Evolutionary conservation across 2,888 invertebrate genomes (phyloP).

Genomic region (Sepiola atlantica): DNA sequence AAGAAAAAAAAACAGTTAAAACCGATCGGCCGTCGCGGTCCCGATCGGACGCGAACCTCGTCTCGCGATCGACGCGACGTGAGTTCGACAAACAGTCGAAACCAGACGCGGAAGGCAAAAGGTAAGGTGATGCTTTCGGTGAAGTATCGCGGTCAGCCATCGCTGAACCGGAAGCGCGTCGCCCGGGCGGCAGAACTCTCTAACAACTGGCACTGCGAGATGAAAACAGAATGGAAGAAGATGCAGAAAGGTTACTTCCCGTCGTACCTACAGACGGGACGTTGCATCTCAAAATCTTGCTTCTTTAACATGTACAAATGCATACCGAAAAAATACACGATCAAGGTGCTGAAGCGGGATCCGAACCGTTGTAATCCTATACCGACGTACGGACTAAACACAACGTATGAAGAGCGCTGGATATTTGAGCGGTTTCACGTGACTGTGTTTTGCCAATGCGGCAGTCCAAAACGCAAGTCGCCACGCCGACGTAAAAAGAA

Average conservation of each 20-base stretch:
- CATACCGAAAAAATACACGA: conserved; percentile 65
- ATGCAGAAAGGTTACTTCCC: conserved; percentile 67
- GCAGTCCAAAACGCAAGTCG: conserved; percentile 50
- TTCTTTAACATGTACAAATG: conserved; percentile 68
- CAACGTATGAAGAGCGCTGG: conserved; percentile 68
- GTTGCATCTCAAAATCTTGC: conserved; percentile 65
- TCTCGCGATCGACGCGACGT: conserved; percentile 48
- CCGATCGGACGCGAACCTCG: conserved; percentile 47
- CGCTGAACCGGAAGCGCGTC: conserved; percentile 50
- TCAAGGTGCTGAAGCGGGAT: conserved; percentile 66
- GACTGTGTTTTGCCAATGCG: conserved; percentile 68
- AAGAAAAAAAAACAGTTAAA: not conserved
- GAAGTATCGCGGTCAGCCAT: conserved; percentile 50
- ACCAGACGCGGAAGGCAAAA: not conserved
- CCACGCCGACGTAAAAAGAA: conserved; percentile 49
- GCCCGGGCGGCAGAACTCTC: conserved; percentile 49
- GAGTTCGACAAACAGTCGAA: not conserved
- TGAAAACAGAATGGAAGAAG: conserved; percentile 57
- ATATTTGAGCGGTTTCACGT: conserved; percentile 58
- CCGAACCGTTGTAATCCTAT: conserved; percentile 66
- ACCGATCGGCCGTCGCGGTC: conserved; percentile 49
- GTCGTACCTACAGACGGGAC: conserved; percentile 60
- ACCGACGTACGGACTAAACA: conserved; percentile 61
- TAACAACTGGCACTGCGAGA: conserved; percentile 65
- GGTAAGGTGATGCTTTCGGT: conserved; percentile 35